These are phyloP conservation scores for Poeciliopsis turneri DNA, from an alignment of 2,797 vertebrate genomes.

Conservation along the genomic window DNA sequence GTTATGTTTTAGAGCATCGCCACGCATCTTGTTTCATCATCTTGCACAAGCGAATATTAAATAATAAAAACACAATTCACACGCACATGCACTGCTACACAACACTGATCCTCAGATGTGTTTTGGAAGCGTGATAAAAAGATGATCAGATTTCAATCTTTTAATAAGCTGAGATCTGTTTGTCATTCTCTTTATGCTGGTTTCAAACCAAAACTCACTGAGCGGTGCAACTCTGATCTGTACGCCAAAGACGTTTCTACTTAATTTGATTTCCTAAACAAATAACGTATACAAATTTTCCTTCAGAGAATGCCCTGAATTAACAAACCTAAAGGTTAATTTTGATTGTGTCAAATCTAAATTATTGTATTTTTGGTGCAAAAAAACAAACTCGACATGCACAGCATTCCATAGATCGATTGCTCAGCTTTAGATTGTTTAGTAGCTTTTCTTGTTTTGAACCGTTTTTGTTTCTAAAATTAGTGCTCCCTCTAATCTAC, in stretches of 20 bases:
- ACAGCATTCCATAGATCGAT: no score
- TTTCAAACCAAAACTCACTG: constrained; percentile 23
- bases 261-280: background rate
- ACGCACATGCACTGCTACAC: constrained; percentile 12
- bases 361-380: background rate
- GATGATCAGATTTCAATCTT: constrained; percentile 50
- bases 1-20: constrained; percentile 38
- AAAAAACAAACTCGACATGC: background rate
- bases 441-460: background rate
- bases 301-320: background rate
- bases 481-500: background rate
- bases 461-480: background rate
- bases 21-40: constrained; percentile 55
- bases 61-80: constrained; percentile 19
- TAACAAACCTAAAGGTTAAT: background rate
- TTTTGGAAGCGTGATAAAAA: constrained; percentile 39
- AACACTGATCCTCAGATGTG: constrained; percentile 32
- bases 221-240: constrained; percentile 17
- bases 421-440: background rate
- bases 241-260: background rate
- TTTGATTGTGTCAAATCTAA: background rate
- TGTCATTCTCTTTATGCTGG: constrained; percentile 19
- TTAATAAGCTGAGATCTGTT: constrained; percentile 35
- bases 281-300: background rate
- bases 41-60: constrained; percentile 47